Base-by-base conservation (phyloP, 2,113 vertebrate genomes). In the Naja naja region DNA sequence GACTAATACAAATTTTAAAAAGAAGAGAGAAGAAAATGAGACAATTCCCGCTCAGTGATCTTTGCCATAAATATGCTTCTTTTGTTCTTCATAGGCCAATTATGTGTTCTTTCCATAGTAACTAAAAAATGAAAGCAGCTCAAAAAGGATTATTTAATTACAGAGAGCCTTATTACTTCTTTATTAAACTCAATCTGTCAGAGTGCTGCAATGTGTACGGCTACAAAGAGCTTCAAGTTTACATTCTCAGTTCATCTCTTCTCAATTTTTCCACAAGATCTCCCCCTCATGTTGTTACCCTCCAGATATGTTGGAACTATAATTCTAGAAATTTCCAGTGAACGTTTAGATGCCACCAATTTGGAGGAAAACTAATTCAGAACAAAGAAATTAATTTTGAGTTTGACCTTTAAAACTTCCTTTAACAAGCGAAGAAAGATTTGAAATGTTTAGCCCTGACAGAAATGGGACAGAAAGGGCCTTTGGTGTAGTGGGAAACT, bases 141-240 rank as follows among this genome's bases (percentile, higher is more conserved):
- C 64, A 87, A 58, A 87, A 95, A 95, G 11, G 47, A 54, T 93
- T 92, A 93, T 81, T 92, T 94, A 90, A 93, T 94, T 95, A 91
- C 27, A 91, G 53, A 30, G 0, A 81, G 7, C 87, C 3, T 93
- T 55, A 91, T 86, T 95, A 89, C 8, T 45, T 91, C 94, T 96
- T 94, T 47, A 90, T 93, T 94, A 92, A 86, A 8, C 45, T 58
- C 87, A 54, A 89, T 58, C 89, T 91, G 87, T 0, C 25, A 91
- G 87, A 53, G 93, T 43, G 5, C 14, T 53, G 45, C 34, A 53
- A 54, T 53, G 86, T 53, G 23, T 27, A 91, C 30, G 4, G 49
- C 18, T 45, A 64, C 27, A 58, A 39, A 27, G 34, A 90, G 74
- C 23, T 47, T 60, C 30, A 64, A 34, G 20, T 43, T 27, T 81